Conservation (phyloP, 2,797 vertebrate genomes). For the Coregonus suidteri region DNA sequence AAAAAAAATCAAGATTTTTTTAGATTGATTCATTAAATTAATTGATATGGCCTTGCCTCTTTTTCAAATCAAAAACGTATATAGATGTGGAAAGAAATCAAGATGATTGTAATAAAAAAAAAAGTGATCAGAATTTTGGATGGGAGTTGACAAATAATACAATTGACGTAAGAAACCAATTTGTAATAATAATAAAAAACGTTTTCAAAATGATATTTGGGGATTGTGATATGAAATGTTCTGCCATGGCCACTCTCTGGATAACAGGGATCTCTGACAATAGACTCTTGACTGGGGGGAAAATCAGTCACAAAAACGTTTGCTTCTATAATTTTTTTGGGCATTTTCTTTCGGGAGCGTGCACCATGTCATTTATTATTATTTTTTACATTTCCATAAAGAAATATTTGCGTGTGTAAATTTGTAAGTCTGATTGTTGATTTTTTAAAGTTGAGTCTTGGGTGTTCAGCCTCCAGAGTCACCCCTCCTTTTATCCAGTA, state of each 20-base stretch:
- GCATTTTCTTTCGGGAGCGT: slow-evolving; percentile 6
- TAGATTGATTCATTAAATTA: slow-evolving; percentile 19
- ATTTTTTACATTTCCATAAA: slow-evolving; percentile 1
- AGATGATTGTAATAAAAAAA: slow-evolving; percentile 56
- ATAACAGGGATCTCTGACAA: slow-evolving; percentile 74
- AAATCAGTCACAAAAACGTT: slow-evolving; percentile 43
- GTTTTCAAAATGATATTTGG: slow-evolving; percentile 43
- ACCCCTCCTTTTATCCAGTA: slow-evolving; percentile 89
- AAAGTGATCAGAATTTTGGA: slow-evolving; percentile 16
- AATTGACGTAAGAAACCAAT: slow-evolving; percentile 12
- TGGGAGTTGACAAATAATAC: slow-evolving; percentile 13
- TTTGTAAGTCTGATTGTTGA: slow-evolving; percentile 44
- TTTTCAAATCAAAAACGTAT: slow-evolving; percentile 62
- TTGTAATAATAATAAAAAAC: slow-evolving; percentile 28
- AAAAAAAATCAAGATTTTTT: slow-evolving; percentile 56
- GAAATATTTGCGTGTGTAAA: slow-evolving; percentile 13
- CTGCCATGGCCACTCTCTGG: slow-evolving; percentile 81
- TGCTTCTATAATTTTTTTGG: slow-evolving; percentile 18
- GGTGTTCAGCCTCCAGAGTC: slow-evolving; percentile 88
- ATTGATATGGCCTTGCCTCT: slow-evolving; percentile 59
- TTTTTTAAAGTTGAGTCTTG: slow-evolving; percentile 36
- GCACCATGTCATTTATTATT: slow-evolving; percentile 19
- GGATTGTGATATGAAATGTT: slow-evolving; percentile 64
- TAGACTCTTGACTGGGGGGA: slow-evolving; percentile 64
- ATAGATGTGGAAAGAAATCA: slow-evolving; percentile 41